A percentile compares a stretch with the other conserved stretches of the same genome.
phyloP scores from a whole-genome alignment of 2,797 vertebrate species.

The Neoniphon sammara region DNA sequence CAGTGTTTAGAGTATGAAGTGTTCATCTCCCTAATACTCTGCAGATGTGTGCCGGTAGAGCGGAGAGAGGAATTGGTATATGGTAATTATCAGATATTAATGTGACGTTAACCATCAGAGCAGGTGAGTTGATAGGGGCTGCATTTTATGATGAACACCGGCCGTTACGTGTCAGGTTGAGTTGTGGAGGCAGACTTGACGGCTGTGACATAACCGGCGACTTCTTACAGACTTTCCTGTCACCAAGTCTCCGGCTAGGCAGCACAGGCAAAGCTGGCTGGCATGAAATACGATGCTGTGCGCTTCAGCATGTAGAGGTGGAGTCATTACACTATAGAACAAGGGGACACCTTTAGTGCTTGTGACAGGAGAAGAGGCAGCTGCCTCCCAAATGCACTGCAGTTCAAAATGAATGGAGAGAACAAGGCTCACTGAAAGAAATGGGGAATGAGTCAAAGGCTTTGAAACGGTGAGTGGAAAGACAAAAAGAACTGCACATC shows the following conservation, averaged over 20 bases:
- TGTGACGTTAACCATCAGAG: slow-evolving; percentile 4
- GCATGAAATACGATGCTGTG: slow-evolving; percentile 25
- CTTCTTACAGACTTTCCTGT: slow-evolving; percentile 43
- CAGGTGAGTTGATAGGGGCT: slow-evolving; percentile 15
- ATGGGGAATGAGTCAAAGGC: slow-evolving; percentile 46
- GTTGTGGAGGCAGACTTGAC: slow-evolving; percentile 24
- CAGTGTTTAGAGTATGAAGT: background rate
- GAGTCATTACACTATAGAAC: slow-evolving; percentile 40
- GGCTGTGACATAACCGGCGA: slow-evolving; percentile 27
- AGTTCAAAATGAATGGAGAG: slow-evolving; percentile 10
- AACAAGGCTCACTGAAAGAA: slow-evolving; percentile 37
- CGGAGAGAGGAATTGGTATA: background rate
- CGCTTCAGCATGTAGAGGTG: slow-evolving; percentile 40
- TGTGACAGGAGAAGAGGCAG: slow-evolving; percentile 58
- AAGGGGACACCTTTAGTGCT: slow-evolving; percentile 54
- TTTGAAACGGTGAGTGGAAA: slow-evolving; percentile 43
- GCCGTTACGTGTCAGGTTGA: slow-evolving; percentile 41
- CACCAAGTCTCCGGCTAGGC: slow-evolving; percentile 20
- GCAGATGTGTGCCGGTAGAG: background rate
- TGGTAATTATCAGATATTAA: slow-evolving; percentile 8
- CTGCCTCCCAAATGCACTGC: slow-evolving; percentile 40
- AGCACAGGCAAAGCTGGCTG: slow-evolving; percentile 38
- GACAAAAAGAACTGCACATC: slow-evolving; percentile 28
- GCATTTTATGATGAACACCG: slow-evolving; percentile 26
- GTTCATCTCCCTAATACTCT: background rate